phyloP scores from a whole-genome alignment of 2,888 invertebrate genomes.

The Scaptodrosophila latifasciaeformis region DNA sequence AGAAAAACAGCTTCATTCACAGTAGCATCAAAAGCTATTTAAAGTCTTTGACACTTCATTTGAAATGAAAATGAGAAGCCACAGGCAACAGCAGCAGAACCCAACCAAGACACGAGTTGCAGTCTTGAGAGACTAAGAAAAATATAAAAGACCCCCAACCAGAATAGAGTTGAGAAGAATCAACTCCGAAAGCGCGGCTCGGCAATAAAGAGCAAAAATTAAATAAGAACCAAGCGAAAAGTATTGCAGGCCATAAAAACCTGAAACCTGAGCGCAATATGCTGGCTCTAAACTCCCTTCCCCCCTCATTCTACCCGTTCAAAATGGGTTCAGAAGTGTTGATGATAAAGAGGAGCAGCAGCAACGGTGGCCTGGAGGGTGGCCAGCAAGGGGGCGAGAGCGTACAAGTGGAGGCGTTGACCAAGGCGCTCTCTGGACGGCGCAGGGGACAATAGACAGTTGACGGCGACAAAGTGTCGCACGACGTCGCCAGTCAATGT shows the following conservation, averaged over 20 bases:
- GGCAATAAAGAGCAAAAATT: constrained; percentile 22
- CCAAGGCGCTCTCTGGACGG: constrained; percentile 12
- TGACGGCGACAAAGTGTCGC: constrained; percentile 63
- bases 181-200: too few relatives aligned
- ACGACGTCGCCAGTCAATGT: constrained; percentile 15
- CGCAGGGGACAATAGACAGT: neutral
- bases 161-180: too few relatives aligned
- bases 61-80: constrained; percentile 64
- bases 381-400: neutral
- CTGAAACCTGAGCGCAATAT: constrained; percentile 60
- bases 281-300: constrained; percentile 37
- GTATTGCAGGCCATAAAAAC: constrained; percentile 51
- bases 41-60: constrained; percentile 70
- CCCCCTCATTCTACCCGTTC: neutral
- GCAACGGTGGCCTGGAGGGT: neutral
- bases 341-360: constrained; percentile 20
- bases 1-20: constrained; percentile 63
- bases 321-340: constrained; percentile 29
- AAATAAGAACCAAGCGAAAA: constrained; percentile 30
- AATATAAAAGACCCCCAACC: constrained; percentile 25
- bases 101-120: constrained; percentile 10
- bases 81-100: constrained; percentile 17
- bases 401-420: constrained; percentile 25
- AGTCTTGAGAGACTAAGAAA: constrained; percentile 16
- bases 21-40: constrained; percentile 68